A percentile compares a stretch with the other conserved stretches of the same genome.
These are phyloP conservation scores for Luperina testacea DNA, from an alignment of 2,888 invertebrate genomes.

Conservation along the genomic window DNA sequence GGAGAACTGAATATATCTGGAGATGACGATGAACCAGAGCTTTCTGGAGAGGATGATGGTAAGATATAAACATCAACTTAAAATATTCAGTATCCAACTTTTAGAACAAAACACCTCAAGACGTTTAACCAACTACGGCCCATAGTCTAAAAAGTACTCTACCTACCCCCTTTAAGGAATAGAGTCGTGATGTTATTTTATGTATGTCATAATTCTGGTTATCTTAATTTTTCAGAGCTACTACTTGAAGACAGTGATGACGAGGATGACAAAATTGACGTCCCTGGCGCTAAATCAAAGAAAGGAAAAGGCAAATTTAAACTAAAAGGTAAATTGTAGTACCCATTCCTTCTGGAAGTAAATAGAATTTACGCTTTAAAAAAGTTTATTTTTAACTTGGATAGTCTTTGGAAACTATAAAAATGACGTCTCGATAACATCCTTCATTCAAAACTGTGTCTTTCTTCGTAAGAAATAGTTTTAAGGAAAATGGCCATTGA, in stretches of 20 bases:
- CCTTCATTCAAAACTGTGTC: background rate
- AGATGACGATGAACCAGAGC: constrained; percentile 83
- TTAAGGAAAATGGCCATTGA: too few relatives aligned
- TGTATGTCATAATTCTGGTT: background rate
- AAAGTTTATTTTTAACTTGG: background rate
- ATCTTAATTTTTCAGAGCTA: constrained; percentile 76
- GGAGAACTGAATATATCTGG: constrained; percentile 84
- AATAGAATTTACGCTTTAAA: background rate
- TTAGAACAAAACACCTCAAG: background rate
- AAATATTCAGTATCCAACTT: background rate
- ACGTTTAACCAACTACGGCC: background rate
- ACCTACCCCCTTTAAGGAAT: background rate
- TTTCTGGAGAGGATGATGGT: constrained; percentile 87
- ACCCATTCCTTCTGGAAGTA: too few relatives aligned
- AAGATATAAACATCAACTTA: constrained; percentile 42
- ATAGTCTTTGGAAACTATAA: background rate
- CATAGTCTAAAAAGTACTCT: background rate
- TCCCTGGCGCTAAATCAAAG: constrained; percentile 75
- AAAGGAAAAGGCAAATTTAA: constrained; percentile 79
- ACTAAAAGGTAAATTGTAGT: constrained; percentile 78
- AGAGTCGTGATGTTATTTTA: background rate
- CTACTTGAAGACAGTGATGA: constrained; percentile 83
- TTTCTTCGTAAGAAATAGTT: background rate
- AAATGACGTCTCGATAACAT: background rate
- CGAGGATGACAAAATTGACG: constrained; percentile 85